Evolutionary conservation across 1,140 invertebrate genomes (phyloP), one percentile per base, ranked within the genome.

Genomic region (Rhopalosiphum maidis): DNA sequence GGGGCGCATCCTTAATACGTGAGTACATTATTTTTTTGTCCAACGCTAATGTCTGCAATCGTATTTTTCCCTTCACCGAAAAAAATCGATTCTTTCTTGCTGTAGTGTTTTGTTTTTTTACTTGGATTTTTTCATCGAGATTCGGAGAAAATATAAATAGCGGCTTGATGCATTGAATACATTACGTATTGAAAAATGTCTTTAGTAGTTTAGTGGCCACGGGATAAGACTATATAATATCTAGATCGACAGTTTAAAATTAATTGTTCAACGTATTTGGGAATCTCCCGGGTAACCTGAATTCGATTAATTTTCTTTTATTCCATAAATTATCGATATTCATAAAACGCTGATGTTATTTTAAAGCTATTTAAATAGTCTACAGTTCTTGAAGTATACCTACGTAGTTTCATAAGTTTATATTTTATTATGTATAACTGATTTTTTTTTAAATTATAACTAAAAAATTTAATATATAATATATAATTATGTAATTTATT

Each of bases 1-100:
- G 46, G 91, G 30, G 15, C 15, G 35, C n/a, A 41, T 85, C 46
- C 77, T 92, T 83, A 83, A 83, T 83, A 92, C 77, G 91, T 92
- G 91, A 92, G 91, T 92, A 91, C 90, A 82, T 91, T 91, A 91
- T 91, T 77, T 91, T 91, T 30, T 48, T 43, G 41, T 77, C 30
- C 41, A n/a, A n/a, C 60, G 60, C 37, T 91, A 77, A 77, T 91
- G 60, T 46, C 48, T 48, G 41, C 43, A 48, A 91, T 46, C 18
- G 90, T 82, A 46, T 46, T 85, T 91, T 46, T n/a, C 68, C 41
- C 41, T 77, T 82, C 90, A 21, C 51, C 54, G 9, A 18, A 25
- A 37, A 91, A 77, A 48, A 91, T 46, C 60, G 60, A 91, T 82
- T 60, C 2, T 30, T 30, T 41, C 25, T 51, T 77, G 1, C 30